Conservation (phyloP, 2,888 invertebrate species). For the Parnassius mnemosyne region DNA sequence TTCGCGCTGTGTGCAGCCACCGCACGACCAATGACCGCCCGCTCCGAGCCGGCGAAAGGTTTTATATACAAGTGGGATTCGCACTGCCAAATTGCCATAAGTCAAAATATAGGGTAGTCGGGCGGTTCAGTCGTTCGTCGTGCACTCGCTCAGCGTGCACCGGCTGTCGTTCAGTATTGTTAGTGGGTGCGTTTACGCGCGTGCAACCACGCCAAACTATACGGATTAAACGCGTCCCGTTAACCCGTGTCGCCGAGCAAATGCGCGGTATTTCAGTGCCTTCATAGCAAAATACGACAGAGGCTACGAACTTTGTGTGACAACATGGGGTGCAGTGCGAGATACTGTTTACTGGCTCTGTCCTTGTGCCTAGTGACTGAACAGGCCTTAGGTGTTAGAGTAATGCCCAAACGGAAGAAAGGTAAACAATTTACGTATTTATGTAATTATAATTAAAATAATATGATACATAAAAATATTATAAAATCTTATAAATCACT, state of each 20-base stretch:
- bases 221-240: slow-evolving; percentile 46
- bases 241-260: slow-evolving; percentile 46
- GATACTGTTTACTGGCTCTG: slow-evolving; percentile 74
- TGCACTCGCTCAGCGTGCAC: slow-evolving; percentile 46
- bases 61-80: slow-evolving; percentile 83
- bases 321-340: slow-evolving; percentile 76
- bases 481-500: too few species aligned
- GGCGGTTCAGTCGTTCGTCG: slow-evolving; percentile 69
- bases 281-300: slow-evolving; percentile 45
- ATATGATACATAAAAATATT: too few species aligned
- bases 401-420: slow-evolving; percentile 79
- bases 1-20: slow-evolving; percentile 38
- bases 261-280: slow-evolving; percentile 62
- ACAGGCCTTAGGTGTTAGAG: slow-evolving; percentile 77
- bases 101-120: slow-evolving; percentile 83
- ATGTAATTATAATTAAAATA: too few species aligned
- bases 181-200: slow-evolving; percentile 42
- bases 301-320: slow-evolving; percentile 56
- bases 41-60: slow-evolving; percentile 81
- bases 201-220: slow-evolving; percentile 41
- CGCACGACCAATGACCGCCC: slow-evolving; percentile 72
- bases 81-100: slow-evolving; percentile 81
- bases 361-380: slow-evolving; percentile 76
- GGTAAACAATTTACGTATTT: slow-evolving; percentile 52
- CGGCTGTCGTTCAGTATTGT: slow-evolving; percentile 31